Evolutionary conservation across 64 coral and sea anemone species (phyloP), one percentile per base, ranked within the genome.

Genomic region (Stichodactyla helianthus): DNA sequence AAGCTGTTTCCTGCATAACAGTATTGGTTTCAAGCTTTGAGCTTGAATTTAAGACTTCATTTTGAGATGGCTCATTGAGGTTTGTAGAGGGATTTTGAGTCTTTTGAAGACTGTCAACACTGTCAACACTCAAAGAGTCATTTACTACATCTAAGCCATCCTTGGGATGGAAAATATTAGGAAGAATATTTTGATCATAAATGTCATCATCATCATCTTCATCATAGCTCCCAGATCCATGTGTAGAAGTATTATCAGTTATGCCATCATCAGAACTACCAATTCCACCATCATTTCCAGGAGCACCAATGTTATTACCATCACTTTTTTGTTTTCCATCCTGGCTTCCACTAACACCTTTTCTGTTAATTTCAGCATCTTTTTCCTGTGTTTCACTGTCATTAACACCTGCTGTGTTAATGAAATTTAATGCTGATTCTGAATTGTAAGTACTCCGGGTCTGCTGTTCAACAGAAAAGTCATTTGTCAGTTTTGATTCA

Each of bases 61-160:
- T 74, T 74, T 74, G 20, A 74, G 68, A 74, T n/a, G 22, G 10
- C n/a, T 74, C 27, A 11, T 10, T 13, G 10, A 58, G 55, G 8
- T 58, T 58, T 58, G 55, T 58, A 58, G 10, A 31, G 27, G n/a
- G 31, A 74, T 74, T 74, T 74, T 70, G 65, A 70, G 65, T 70
- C 65, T 70, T 70, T 25, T 7, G 65, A 70, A 70, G 65, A 22
- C 65, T 70, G 20, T 12, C 1, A 4, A 44, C 35, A 44, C 35
- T 44, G 1, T 23, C 5, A 7, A 74, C 68, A 28, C 25, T 31
- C 25, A 81, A 54, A 52, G 50, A 53, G 16, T 81, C 78, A 81
- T 81, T 51, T 0, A 91, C n/a, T 50, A 95, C 89, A 86, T 89
- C 86, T 15, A 95, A 16, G 22, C 93, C 93, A 91, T 52, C 78